A percentile compares a stretch with the other conserved stretches of the same genome.
These are phyloP conservation scores for Cheilosia grossa DNA, from an alignment of 2,888 invertebrate species.

Conservation along the genomic window DNA sequence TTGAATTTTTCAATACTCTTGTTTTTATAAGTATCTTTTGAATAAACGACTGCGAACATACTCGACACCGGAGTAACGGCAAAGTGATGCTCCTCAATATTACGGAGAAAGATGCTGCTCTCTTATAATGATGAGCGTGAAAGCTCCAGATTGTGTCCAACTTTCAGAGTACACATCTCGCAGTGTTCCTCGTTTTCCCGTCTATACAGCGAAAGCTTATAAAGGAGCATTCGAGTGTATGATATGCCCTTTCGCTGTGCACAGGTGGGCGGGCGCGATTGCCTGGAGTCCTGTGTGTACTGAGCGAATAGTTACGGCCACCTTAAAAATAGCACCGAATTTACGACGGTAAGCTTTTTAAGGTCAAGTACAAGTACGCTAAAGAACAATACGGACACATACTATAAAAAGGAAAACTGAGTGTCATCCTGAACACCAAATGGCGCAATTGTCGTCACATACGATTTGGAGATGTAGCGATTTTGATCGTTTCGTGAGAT, in stretches of 20 bases:
- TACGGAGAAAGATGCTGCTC: slow-evolving; percentile 54
- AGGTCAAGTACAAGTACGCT: slow-evolving; percentile 60
- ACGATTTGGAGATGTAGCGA: slow-evolving; percentile 13
- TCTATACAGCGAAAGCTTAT: neutral
- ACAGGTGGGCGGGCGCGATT: slow-evolving; percentile 26
- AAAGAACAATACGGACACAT: slow-evolving; percentile 40
- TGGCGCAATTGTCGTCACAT: slow-evolving; percentile 8
- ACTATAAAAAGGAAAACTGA: slow-evolving; percentile 20
- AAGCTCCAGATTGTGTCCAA: slow-evolving; percentile 60
- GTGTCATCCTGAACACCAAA: slow-evolving; percentile 13
- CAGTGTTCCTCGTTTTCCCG: neutral
- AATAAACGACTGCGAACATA: slow-evolving; percentile 55
- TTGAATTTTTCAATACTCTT: slow-evolving; percentile 53
- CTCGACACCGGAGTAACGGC: slow-evolving; percentile 39
- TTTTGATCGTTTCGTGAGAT: slow-evolving; percentile 30
- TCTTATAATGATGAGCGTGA: slow-evolving; percentile 48
- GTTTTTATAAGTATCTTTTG: slow-evolving; percentile 72
- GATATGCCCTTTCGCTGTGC: neutral
- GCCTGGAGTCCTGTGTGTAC: slow-evolving; percentile 29
- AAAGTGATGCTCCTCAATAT: slow-evolving; percentile 41
- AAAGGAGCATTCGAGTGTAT: slow-evolving; percentile 5
- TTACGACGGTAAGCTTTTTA: slow-evolving; percentile 53
- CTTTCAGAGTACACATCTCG: slow-evolving; percentile 33
- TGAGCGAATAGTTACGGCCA: slow-evolving; percentile 22
- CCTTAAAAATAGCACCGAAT: slow-evolving; percentile 49